phyloP scores from a whole-genome alignment of 2,888 invertebrate genomes.

The Trissoscelio sp. region DNA sequence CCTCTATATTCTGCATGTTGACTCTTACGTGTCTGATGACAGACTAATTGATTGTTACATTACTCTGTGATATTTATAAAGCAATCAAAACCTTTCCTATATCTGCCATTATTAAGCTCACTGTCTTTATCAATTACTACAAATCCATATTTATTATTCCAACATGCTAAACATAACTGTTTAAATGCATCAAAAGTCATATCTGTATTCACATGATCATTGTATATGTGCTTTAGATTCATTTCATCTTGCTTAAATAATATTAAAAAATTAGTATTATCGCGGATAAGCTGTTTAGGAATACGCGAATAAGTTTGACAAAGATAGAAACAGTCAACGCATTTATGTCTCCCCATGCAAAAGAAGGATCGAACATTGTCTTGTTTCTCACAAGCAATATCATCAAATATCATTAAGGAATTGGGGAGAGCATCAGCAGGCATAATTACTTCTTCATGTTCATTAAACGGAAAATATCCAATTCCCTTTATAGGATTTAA shows the following conservation, averaged over 20 bases:
- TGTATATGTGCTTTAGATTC: neutral
- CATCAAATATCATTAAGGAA: neutral
- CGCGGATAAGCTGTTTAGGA: neutral
- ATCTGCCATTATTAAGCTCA: slow-evolving; percentile 63
- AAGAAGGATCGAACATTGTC: neutral
- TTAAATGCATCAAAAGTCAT: neutral
- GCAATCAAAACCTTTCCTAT: slow-evolving; percentile 64
- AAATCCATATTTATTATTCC: neutral
- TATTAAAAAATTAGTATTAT: too few relatives aligned
- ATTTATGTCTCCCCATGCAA: neutral
- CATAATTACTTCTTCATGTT: neutral
- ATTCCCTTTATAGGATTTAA: too few relatives aligned
- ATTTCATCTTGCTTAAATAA: neutral
- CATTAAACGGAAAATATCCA: neutral
- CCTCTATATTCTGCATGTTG: slow-evolving; percentile 35
- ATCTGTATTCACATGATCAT: too few relatives aligned
- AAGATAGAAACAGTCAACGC: neutral
- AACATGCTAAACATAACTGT: neutral
- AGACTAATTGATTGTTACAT: too few relatives aligned
- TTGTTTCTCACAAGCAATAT: neutral
- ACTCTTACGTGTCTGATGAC: too few relatives aligned
- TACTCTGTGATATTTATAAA: too few relatives aligned
- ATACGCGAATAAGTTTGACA: neutral
- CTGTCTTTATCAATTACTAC: neutral
- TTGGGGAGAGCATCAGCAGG: neutral